Evolutionary conservation across 2,888 invertebrate genomes (phyloP).

Genomic region (Metalampra italica): DNA sequence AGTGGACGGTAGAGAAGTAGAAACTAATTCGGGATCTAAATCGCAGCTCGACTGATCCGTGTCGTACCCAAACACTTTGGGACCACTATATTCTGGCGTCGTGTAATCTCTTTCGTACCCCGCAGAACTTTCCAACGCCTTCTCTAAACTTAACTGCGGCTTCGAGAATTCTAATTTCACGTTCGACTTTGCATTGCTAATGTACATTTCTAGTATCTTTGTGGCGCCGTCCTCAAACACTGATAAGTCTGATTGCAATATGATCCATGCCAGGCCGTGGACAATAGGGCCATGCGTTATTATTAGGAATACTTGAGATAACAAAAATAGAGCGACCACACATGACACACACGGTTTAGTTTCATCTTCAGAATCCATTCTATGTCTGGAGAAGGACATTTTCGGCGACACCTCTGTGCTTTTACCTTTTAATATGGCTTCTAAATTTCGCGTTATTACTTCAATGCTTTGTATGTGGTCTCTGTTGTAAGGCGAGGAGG

Average conservation of each 20-base stretch:
- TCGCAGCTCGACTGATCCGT: slow-evolving; percentile 74
- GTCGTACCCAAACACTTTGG: slow-evolving; percentile 59
- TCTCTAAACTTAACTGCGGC: slow-evolving; percentile 86
- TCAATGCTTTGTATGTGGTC: slow-evolving; percentile 77
- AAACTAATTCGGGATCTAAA: slow-evolving; percentile 70
- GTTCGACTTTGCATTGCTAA: slow-evolving; percentile 74
- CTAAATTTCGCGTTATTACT: slow-evolving; percentile 80
- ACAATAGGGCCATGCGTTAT: slow-evolving; percentile 94
- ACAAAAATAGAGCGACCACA: slow-evolving; percentile 92
- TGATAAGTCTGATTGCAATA: slow-evolving; percentile 88
- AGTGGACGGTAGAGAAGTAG: slow-evolving; percentile 71
- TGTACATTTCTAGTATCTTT: slow-evolving; percentile 82
- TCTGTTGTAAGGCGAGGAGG: slow-evolving; percentile 59
- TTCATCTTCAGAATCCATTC: slow-evolving; percentile 74
- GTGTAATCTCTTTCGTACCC: slow-evolving; percentile 65
- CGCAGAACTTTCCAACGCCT: slow-evolving; percentile 80
- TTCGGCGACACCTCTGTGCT: slow-evolving; percentile 70
- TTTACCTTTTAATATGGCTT: slow-evolving; percentile 80
- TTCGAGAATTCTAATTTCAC: slow-evolving; percentile 82
- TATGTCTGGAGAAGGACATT: slow-evolving; percentile 53
- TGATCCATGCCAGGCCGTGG: slow-evolving; percentile 92
- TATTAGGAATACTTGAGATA: slow-evolving; percentile 97
- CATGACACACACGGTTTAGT: slow-evolving; percentile 88
- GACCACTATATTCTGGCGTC: slow-evolving; percentile 60
- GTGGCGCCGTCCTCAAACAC: slow-evolving; percentile 84